These are phyloP conservation scores for Otus scops DNA, from an alignment of 2,797 vertebrate genomes.

Conservation along the genomic window DNA sequence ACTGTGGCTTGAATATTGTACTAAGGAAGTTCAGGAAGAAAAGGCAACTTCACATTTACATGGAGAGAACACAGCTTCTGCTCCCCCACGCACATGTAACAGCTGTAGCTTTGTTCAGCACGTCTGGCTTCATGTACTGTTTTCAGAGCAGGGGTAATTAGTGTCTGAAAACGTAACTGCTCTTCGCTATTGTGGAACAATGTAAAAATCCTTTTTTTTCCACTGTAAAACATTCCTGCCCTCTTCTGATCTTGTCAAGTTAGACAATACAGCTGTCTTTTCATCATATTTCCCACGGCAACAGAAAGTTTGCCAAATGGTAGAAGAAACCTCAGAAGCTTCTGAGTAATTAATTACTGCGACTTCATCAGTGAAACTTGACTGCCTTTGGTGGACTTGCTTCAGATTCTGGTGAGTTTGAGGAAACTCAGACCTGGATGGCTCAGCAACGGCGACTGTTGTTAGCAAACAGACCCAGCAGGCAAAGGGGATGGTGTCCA, in stretches of 20 bases:
- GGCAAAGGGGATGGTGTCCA: neutral
- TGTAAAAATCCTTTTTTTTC: slow-evolving; percentile 5
- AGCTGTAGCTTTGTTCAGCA: slow-evolving; percentile 23
- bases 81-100: neutral
- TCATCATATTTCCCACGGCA: slow-evolving; percentile 12
- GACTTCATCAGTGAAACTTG: slow-evolving; percentile 1
- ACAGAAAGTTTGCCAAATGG: neutral
- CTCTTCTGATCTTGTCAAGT: slow-evolving; percentile 46
- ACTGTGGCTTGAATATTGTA: neutral
- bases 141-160: slow-evolving; percentile 42
- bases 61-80: neutral
- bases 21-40: neutral
- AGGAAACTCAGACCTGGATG: neutral
- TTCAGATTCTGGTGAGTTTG: neutral
- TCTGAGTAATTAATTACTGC: neutral
- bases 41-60: neutral
- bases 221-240: slow-evolving; percentile 25
- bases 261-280: slow-evolving; percentile 42
- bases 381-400: neutral
- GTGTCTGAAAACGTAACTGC: slow-evolving; percentile 37
- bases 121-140: slow-evolving; percentile 9
- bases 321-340: neutral
- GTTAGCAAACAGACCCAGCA: neutral
- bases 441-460: neutral
- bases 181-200: neutral